A percentile compares a stretch with the other conserved stretches of the same genome.
Evolutionary conservation across 2,113 vertebrate genomes (phyloP).

Genomic region (Chaenocephalus aceratus): DNA sequence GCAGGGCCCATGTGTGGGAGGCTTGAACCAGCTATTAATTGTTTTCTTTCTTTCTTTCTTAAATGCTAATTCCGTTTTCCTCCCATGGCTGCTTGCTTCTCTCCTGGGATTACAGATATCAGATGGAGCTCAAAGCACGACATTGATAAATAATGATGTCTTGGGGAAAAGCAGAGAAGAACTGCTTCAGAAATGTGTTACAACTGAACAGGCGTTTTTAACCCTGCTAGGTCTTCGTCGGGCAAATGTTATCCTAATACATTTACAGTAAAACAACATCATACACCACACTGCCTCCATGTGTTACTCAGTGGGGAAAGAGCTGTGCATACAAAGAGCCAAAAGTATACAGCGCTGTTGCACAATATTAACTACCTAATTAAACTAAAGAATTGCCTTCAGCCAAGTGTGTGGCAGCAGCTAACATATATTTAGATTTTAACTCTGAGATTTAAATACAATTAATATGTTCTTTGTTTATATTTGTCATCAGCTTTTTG

Average conservation of each 20-base stretch:
- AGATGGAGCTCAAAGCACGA: constrained; percentile 1
- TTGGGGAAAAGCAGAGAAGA: not conserved
- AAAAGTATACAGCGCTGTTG: not conserved
- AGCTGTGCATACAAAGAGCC: not conserved
- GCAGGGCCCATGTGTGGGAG: constrained; percentile 32
- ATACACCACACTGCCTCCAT: not conserved
- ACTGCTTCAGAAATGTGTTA: not conserved
- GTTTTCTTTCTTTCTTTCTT: constrained; percentile 47
- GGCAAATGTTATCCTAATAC: not conserved
- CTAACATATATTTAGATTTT: not conserved
- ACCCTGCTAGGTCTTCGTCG: not conserved
- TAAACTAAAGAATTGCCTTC: not conserved
- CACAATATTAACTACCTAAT: not conserved
- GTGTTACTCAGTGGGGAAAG: not conserved
- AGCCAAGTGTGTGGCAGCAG: not conserved
- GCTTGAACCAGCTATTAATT: constrained; percentile 35
- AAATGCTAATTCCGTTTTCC: constrained; percentile 31
- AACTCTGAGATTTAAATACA: not conserved
- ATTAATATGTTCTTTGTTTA: no score
- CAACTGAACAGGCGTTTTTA: not conserved
- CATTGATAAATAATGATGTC: constrained; percentile 12
- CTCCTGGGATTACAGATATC: constrained; percentile 25
- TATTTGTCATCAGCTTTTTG: no score
- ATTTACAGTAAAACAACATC: not conserved
- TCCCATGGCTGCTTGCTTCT: constrained; percentile 9